Percentiles rank a stretch among this genome's conserved stretches.
Evolutionary conservation across 2,113 vertebrate genomes (phyloP).

Genomic region (Istiophorus platypterus): DNA sequence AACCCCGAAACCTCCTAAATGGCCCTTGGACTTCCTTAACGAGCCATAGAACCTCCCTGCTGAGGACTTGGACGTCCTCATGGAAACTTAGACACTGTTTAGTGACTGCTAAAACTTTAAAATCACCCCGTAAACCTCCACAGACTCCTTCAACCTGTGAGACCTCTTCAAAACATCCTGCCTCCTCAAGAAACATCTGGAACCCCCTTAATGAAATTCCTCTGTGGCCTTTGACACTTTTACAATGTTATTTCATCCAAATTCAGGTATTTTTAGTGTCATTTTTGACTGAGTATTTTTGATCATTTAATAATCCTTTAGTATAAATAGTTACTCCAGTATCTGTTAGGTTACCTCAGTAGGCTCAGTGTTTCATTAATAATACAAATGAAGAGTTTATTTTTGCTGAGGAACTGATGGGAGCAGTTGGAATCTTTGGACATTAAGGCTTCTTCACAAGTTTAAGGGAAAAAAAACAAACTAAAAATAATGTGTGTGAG

Average conservation of each 20-base stretch:
- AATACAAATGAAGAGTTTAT: conserved; percentile 14
- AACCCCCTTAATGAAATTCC: background rate
- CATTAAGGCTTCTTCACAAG: conserved; percentile 32
- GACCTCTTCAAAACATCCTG: conserved; percentile 7
- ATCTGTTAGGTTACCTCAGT: background rate
- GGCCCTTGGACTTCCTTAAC: too few species aligned
- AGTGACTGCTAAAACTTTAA: background rate
- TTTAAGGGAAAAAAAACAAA: conserved; percentile 24
- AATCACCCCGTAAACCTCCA: background rate
- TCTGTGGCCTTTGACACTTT: background rate
- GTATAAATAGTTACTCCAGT: background rate
- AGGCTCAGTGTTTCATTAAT: background rate
- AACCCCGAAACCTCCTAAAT: too few species aligned
- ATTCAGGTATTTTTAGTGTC: background rate
- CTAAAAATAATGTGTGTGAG: conserved; percentile 47
- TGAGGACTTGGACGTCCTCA: background rate
- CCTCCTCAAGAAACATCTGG: background rate
- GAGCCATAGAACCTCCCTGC: background rate
- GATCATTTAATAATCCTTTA: background rate
- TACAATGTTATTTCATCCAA: background rate
- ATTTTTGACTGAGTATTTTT: background rate
- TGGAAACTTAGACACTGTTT: background rate
- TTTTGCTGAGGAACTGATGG: background rate
- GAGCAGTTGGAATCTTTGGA: conserved; percentile 27
- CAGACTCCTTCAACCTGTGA: background rate